Evolutionary conservation across 2,888 invertebrate genomes (phyloP).

Genomic region (Lasioglossum oenotherae): DNA sequence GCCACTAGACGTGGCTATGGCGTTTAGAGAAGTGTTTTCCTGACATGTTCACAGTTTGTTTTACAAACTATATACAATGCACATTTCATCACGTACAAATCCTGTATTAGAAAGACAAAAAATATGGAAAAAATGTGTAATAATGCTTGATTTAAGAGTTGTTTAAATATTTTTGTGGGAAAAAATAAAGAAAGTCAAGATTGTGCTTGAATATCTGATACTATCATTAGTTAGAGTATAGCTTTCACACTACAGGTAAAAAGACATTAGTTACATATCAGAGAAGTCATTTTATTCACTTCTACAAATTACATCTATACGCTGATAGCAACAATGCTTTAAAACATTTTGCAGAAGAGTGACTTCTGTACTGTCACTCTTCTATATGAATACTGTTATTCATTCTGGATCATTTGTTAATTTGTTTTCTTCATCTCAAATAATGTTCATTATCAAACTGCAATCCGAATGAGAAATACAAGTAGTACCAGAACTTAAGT

Average conservation of each 20-base stretch:
- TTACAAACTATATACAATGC: conserved; percentile 64
- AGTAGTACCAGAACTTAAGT: conserved; percentile 37
- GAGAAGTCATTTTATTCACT: conserved; percentile 58
- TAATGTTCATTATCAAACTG: conserved; percentile 39
- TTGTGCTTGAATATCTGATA: conserved; percentile 70
- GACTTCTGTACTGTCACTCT: not conserved
- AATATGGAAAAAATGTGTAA: conserved; percentile 59
- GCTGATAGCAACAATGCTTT: conserved; percentile 42
- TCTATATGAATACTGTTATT: conserved; percentile 17
- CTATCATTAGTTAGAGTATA: conserved; percentile 68
- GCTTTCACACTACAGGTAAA: conserved; percentile 48
- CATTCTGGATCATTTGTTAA: conserved; percentile 23
- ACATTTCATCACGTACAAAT: conserved; percentile 79
- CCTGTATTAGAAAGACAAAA: conserved; percentile 43
- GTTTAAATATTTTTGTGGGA: conserved; percentile 62
- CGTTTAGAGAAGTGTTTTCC: conserved; percentile 40
- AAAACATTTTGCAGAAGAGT: conserved; percentile 9
- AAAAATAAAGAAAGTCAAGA: conserved; percentile 68
- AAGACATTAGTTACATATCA: conserved; percentile 76
- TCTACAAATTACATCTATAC: conserved; percentile 51
- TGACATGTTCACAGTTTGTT: conserved; percentile 46
- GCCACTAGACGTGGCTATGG: conserved; percentile 25
- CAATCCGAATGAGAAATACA: conserved; percentile 37
- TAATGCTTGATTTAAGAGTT: conserved; percentile 61
- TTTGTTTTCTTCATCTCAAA: conserved; percentile 28